Conservation (phyloP, 92 coral and sea anemone species). For the Heteractis magnifica region DNA sequence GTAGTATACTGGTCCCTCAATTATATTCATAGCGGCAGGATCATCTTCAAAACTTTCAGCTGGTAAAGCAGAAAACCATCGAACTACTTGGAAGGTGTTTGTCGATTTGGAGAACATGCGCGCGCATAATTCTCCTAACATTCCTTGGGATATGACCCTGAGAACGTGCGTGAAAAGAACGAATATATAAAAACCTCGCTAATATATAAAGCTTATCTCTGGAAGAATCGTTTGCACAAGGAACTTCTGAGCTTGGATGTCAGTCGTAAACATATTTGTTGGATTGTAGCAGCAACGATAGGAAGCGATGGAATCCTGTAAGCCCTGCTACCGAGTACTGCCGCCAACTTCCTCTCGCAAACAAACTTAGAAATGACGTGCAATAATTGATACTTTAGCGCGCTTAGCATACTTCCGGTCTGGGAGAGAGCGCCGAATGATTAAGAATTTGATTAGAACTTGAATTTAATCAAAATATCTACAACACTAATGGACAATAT, state of each 20-base stretch:
- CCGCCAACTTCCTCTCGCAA: neutral
- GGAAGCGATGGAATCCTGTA: constrained; percentile 19
- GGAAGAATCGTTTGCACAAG: neutral
- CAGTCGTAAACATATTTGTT: neutral
- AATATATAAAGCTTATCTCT: neutral
- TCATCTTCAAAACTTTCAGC: constrained; percentile 59
- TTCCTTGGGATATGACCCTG: constrained; percentile 50
- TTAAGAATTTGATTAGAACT: neutral
- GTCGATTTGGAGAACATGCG: constrained; percentile 63
- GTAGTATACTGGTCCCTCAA: constrained; percentile 77
- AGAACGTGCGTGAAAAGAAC: neutral
- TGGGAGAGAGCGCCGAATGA: constrained; percentile 6
- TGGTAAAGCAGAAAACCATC: constrained; percentile 50
- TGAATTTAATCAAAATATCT: neutral
- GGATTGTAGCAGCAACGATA: neutral
- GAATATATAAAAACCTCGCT: neutral
- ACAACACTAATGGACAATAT: neutral
- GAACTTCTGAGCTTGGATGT: neutral
- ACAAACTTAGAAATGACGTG: constrained; percentile 13
- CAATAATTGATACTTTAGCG: constrained; percentile 8
- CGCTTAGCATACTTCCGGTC: constrained; percentile 23
- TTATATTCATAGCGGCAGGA: constrained; percentile 65
- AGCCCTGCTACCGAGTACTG: neutral
- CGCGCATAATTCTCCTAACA: constrained; percentile 78
- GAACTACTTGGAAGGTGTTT: constrained; percentile 42